These are phyloP conservation scores for Leptocoma aspasia DNA, from an alignment of 2,113 vertebrate genomes.

Conservation along the genomic window DNA sequence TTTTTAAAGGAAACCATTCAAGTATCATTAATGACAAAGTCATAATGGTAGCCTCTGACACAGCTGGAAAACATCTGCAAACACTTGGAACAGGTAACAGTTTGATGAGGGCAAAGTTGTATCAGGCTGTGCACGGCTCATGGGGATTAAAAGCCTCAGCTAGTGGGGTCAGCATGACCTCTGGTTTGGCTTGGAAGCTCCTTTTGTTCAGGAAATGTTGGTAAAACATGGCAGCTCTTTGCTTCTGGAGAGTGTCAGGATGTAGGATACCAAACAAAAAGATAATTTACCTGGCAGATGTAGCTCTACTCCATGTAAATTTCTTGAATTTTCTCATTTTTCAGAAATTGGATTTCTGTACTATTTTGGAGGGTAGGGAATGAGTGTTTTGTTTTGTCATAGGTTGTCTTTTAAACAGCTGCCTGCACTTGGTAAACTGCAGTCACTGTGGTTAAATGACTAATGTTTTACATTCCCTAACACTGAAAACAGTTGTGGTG, in stretches of 20 bases:
- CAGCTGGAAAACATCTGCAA: conserved; percentile 54
- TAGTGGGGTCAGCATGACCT: neutral
- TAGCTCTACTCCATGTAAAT: neutral
- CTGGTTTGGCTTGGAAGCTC: neutral
- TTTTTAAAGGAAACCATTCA: conserved; percentile 31
- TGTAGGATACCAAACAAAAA: neutral
- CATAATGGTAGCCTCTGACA: neutral
- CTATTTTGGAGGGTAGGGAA: neutral
- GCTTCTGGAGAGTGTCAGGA: neutral
- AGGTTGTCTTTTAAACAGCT: neutral
- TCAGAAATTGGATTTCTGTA: neutral
- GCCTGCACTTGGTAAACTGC: neutral
- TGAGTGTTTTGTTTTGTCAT: neutral
- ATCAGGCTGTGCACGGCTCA: neutral
- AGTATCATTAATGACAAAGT: conserved; percentile 4
- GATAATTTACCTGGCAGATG: neutral
- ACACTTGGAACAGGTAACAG: conserved; percentile 43
- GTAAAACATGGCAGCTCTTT: neutral
- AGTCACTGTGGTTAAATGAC: conserved; percentile 11
- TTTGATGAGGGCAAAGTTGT: conserved; percentile 27
- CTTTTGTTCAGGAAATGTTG: neutral
- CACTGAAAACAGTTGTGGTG: neutral
- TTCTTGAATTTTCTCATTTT: neutral
- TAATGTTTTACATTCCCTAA: conserved; percentile 1
- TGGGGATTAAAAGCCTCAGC: neutral